These are phyloP conservation scores for Dolichallabes microphthalmus DNA, from an alignment of 2,113 vertebrate genomes.

Conservation along the genomic window DNA sequence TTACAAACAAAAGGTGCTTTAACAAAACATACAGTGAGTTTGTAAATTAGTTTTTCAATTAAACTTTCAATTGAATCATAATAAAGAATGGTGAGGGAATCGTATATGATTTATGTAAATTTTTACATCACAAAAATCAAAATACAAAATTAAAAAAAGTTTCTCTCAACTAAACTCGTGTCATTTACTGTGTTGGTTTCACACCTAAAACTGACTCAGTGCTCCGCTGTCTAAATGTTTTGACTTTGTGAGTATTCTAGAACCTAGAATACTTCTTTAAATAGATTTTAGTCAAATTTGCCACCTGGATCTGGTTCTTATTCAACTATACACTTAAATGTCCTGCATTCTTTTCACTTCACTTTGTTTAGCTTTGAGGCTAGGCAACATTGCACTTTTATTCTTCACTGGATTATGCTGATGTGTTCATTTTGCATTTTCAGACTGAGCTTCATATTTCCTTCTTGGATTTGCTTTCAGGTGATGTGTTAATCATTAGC, in stretches of 20 bases:
- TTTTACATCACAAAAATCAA: no score
- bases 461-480: neutral
- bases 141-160: no score
- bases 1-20: neutral
- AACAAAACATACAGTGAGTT: no score
- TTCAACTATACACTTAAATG: neutral
- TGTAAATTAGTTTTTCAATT: no score
- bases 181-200: neutral
- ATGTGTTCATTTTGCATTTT: neutral
- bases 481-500: neutral
- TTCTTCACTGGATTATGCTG: neutral
- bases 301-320: neutral
- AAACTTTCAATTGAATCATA: no score
- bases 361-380: neutral
- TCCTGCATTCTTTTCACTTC: neutral
- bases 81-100: no score
- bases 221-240: neutral
- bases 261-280: neutral
- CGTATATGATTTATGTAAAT: no score
- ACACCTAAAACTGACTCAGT: neutral
- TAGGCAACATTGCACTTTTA: neutral
- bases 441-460: neutral
- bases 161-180: no score
- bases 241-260: neutral
- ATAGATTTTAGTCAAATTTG: neutral